Evolutionary conservation across 2,113 vertebrate genomes (phyloP), one percentile per base, ranked within the genome.

Genomic region (Cochlearius cochlearius): DNA sequence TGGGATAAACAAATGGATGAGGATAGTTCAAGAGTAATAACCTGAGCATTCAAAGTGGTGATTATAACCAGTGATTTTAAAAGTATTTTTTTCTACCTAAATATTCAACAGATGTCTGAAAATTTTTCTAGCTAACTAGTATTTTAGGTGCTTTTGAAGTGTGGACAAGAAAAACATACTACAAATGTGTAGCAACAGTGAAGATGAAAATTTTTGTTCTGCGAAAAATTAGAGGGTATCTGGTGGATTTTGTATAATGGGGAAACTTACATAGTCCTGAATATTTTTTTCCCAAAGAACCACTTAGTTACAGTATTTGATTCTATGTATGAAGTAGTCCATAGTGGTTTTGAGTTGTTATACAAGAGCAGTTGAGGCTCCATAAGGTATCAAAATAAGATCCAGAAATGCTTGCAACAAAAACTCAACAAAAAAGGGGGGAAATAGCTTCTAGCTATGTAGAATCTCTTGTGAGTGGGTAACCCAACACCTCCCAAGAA

Each of bases 241-340:
- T 60, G 22, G 4, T 74, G 29, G 21, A 30, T 71, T 81, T 77
- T 81, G 5, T 77, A 18, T 89, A 6, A 10, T 18, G 16, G 18
- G 18, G 16, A 69, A 84, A n/a, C 10, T 76, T 77, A 22, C 0
- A 22, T 0, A 45, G n/a, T 63, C 87, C 15, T 0, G 3, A 45
- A 15, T 63, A 1, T 62, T 27, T 59, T 59, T 82, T 41, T 68
- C 47, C 22, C 6, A 4, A 39, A 59, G 20, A 59, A 32, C 27
- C 27, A 36, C 26, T 58, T 66, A 52, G 30, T 62, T 94, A 63
- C 3, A 77, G 21, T 36, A 56, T 59, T 68, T 72, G 7, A 58
- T 75, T 89, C 25, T 68, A 63, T 76, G 84, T 19, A 47, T 43
- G 5, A 80, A 76, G 38, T 68, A 72, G 73, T 76, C 86, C 22